Base-by-base conservation (phyloP, 2,797 vertebrate genomes). In the Naso thynnoides region DNA sequence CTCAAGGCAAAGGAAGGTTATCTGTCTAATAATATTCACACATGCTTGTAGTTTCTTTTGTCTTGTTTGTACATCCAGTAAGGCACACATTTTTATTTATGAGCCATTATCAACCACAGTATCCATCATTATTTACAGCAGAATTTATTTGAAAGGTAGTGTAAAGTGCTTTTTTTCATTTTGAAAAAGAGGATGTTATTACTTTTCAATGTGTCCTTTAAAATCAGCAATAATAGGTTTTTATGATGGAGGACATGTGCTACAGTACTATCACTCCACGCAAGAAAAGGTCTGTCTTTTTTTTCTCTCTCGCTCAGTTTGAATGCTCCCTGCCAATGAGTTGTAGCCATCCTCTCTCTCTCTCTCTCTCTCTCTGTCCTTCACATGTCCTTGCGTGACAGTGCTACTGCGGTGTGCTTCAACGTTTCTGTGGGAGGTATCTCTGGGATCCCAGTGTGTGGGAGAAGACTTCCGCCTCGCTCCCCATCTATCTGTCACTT, bases 321-420 rank as follows among this genome's bases (percentile, higher is more conserved):
- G 70, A 72, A 56, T 16, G 49, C 49, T 68, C 67, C 59, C 53
- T 57, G 27, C 68, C 79, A 59, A 18, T 0, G 60, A 76, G 79
- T 60, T 77, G 45, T 38, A 77, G 64, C 56, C 75, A 58, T 19
- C 63, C 44, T 42, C 66, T 47, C 48, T 50, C 71, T 55, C 36
- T 58, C 62, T 48, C 42, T 53, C 33, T 36, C 33, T 11, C 33
- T 36, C 33, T 36, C 33, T 63, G 87, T 90, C 93, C 93, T 94
- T 94, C 88, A 93, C 36, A 36, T 73, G 91, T 89, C 94, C 94
- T 94, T 93, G 89, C 72, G 48, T 88, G 88, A 86, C 78, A 79
- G 79, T 69, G 76, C 50, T 70, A 84, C 82, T 82, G 90, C 85
- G 73, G 90, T 23, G 56, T 76, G 87, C 84, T 79, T 73, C 84